phyloP scores from a whole-genome alignment of 2,888 invertebrate species.

The Nomada lathburiana region DNA sequence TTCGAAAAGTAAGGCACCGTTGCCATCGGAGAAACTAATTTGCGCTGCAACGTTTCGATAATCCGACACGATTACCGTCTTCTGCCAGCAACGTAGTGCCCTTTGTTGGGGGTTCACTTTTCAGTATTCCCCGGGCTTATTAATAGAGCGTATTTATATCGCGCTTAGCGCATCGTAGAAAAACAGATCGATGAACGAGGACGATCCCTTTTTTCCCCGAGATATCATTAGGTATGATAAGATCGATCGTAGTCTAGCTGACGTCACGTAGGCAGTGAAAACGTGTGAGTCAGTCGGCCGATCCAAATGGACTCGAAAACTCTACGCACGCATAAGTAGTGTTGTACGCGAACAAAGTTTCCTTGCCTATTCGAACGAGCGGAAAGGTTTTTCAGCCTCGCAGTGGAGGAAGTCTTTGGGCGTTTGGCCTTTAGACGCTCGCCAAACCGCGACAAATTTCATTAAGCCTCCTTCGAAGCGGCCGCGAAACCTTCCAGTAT shows the following conservation, averaged over 20 bases:
- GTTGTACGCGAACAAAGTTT: background rate
- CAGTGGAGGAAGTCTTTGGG: background rate
- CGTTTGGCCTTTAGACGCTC: background rate
- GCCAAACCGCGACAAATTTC: conserved; percentile 19
- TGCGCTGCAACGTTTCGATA: background rate
- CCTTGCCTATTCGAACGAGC: background rate
- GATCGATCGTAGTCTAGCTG: conserved; percentile 67
- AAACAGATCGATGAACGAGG: conserved; percentile 68
- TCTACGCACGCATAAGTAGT: background rate
- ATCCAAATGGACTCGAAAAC: conserved; percentile 11
- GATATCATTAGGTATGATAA: conserved; percentile 67
- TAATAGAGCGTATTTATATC: conserved; percentile 53
- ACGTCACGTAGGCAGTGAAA: conserved; percentile 66
- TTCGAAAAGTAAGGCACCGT: background rate
- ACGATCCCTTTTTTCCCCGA: conserved; percentile 41
- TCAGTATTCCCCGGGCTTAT: conserved; percentile 37
- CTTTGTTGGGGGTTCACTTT: background rate
- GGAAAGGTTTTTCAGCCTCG: background rate
- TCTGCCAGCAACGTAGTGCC: background rate
- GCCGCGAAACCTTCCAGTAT: background rate
- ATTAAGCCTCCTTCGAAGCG: conserved; percentile 2
- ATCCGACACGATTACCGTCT: background rate
- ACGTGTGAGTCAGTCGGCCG: conserved; percentile 56
- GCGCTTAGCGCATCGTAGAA: conserved; percentile 53
- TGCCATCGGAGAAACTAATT: too few species aligned